These are phyloP conservation scores for Sigmodon hispidus DNA, from an alignment of 2,113 vertebrate species.

Conservation along the genomic window DNA sequence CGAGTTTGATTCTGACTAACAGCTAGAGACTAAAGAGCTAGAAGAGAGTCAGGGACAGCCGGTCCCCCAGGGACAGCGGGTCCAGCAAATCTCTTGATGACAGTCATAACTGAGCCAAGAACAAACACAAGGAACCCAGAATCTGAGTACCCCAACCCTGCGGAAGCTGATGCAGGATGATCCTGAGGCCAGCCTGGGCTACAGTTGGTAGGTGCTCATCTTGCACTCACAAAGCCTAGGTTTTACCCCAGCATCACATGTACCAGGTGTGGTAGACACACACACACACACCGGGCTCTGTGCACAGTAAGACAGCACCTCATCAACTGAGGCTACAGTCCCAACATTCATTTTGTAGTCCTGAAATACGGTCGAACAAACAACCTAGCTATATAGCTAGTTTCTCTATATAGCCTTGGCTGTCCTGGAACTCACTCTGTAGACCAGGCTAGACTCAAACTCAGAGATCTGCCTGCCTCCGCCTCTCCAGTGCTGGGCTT, in stretches of 20 bases:
- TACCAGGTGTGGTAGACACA: background rate
- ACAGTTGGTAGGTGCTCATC: accelerated
- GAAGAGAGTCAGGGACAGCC: background rate
- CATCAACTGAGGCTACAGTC: background rate
- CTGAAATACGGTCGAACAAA: background rate
- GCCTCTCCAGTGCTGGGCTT: background rate
- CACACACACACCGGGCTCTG: too few species aligned
- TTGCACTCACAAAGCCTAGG: background rate
- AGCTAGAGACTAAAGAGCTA: background rate
- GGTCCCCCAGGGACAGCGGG: too few species aligned
- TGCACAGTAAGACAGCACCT: background rate
- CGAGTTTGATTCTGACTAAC: background rate
- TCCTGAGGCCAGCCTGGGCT: background rate
- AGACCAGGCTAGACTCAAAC: background rate
- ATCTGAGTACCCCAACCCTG: background rate
- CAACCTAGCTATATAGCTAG: background rate
- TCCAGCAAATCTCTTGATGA: background rate
- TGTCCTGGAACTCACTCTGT: background rate
- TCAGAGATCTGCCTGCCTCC: background rate
- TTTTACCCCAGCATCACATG: too few species aligned
- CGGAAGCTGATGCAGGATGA: background rate
- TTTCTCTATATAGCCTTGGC: background rate
- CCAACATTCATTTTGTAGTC: background rate
- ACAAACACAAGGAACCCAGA: background rate
- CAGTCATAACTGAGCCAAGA: background rate